Conservation (phyloP, 2,113 vertebrate genomes). For the Apodemus speciosus region DNA sequence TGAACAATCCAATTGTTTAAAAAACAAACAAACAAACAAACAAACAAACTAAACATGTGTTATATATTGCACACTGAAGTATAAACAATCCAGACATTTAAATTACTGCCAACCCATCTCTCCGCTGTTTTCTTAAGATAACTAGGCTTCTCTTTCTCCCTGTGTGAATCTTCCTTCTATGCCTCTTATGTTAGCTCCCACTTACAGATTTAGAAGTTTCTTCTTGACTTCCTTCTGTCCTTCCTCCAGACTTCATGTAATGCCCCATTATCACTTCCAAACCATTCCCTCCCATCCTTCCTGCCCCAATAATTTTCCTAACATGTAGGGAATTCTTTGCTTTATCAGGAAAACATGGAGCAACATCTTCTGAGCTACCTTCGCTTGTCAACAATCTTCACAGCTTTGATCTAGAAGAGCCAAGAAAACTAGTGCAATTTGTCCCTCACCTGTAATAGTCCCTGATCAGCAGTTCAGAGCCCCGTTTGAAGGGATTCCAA, state of each 20-base stretch:
- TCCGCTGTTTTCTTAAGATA: neutral
- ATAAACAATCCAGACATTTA: neutral
- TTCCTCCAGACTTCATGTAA: neutral
- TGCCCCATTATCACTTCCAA: neutral
- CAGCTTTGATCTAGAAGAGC: neutral
- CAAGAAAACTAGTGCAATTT: neutral
- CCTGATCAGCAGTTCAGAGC: neutral
- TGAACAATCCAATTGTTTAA: neutral
- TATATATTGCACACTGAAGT: neutral
- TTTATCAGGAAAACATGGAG: neutral
- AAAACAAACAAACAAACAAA: neutral
- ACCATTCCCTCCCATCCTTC: neutral
- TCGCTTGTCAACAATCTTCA: neutral
- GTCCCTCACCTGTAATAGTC: neutral
- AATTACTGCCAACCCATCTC: neutral
- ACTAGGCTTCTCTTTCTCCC: neutral
- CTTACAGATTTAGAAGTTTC: conserved; percentile 16
- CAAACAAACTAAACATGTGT: neutral
- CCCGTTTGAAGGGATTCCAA: neutral
- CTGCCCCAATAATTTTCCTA: neutral
- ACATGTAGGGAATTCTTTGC: neutral
- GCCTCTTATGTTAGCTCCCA: neutral
- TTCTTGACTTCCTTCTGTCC: neutral
- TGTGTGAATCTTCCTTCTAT: neutral
- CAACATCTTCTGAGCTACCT: conserved; percentile 1